Conservation (phyloP, 1,140 invertebrate species). For the Drosophila pandora region DNA sequence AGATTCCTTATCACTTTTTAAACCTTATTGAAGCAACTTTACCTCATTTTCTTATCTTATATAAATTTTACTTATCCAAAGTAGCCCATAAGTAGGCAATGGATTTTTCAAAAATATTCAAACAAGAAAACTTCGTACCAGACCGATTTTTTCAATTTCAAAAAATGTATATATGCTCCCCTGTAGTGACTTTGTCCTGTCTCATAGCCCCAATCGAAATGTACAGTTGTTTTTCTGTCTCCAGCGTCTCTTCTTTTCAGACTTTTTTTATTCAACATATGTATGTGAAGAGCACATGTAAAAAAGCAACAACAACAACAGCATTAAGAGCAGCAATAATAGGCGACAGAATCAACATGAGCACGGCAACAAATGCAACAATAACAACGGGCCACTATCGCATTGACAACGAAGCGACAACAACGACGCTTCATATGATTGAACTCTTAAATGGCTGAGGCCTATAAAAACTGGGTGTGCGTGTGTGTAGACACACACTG, state of each 20-base stretch:
- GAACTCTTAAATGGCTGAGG: slow-evolving; percentile 66
- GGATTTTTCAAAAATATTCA: not conserved
- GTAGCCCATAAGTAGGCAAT: not conserved
- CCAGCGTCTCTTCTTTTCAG: slow-evolving; percentile 39
- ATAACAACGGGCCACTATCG: slow-evolving; percentile 12
- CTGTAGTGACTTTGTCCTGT: not conserved
- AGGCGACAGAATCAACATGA: slow-evolving; percentile 16
- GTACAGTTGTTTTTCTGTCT: slow-evolving; percentile 44
- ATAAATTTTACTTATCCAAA: not conserved
- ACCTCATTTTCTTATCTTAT: too few species aligned
- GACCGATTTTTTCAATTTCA: not conserved
- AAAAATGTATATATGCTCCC: not conserved
- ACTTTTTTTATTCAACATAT: slow-evolving; percentile 25
- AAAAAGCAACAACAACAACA: slow-evolving; percentile 41
- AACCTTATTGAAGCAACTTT: not conserved
- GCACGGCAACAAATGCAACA: slow-evolving; percentile 17
- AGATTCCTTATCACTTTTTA: too few species aligned
- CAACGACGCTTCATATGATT: slow-evolving; percentile 70
- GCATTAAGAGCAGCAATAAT: slow-evolving; percentile 1
- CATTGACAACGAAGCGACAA: slow-evolving; percentile 62
- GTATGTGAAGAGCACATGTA: slow-evolving; percentile 54
- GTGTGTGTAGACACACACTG: not conserved
- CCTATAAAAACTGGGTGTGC: slow-evolving; percentile 28
- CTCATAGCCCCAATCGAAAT: not conserved
- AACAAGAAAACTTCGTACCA: not conserved